Evolutionary conservation across 2,113 vertebrate species (phyloP).

Genomic region (Arizona elegans): DNA sequence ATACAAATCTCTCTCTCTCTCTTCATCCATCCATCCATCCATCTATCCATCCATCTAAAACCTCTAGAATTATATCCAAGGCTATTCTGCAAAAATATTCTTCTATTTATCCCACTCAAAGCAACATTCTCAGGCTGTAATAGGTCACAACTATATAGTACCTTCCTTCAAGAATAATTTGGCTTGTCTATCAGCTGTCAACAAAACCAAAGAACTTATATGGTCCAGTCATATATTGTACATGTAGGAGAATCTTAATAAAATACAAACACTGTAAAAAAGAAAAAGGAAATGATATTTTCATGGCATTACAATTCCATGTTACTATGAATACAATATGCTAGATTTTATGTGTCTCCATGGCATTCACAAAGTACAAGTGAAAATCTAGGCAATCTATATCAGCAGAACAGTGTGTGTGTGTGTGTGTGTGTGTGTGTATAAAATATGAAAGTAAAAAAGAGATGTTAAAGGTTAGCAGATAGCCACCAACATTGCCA

Average conservation of each 20-base stretch:
- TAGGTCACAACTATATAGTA: conserved; percentile 73
- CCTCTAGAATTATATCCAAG: conserved; percentile 62
- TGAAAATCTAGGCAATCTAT: conserved; percentile 35
- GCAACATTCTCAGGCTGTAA: conserved; percentile 64
- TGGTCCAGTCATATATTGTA: conserved; percentile 51
- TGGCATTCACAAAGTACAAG: conserved; percentile 31
- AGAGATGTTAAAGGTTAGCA: conserved; percentile 4
- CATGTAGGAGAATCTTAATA: conserved; percentile 57
- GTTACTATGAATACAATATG: conserved; percentile 46
- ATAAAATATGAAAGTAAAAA: conserved; percentile 15
- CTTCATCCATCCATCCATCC: conserved; percentile 23
- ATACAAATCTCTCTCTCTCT: not conserved
- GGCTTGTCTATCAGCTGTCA: conserved; percentile 69
- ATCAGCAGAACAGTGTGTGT: not conserved
- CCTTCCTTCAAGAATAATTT: conserved; percentile 68
- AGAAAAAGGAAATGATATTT: conserved; percentile 41
- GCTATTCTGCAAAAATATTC: conserved; percentile 67
- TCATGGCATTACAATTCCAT: conserved; percentile 33
- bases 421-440: no score
- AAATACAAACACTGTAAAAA: conserved; percentile 43
- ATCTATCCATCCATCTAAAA: conserved; percentile 49
- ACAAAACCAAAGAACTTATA: conserved; percentile 67
- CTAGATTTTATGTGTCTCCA: conserved; percentile 41
- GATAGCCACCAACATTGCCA: not conserved
- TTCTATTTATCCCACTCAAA: conserved; percentile 68